Conservation (phyloP, 2,113 vertebrate species). For the Stercorarius parasiticus region DNA sequence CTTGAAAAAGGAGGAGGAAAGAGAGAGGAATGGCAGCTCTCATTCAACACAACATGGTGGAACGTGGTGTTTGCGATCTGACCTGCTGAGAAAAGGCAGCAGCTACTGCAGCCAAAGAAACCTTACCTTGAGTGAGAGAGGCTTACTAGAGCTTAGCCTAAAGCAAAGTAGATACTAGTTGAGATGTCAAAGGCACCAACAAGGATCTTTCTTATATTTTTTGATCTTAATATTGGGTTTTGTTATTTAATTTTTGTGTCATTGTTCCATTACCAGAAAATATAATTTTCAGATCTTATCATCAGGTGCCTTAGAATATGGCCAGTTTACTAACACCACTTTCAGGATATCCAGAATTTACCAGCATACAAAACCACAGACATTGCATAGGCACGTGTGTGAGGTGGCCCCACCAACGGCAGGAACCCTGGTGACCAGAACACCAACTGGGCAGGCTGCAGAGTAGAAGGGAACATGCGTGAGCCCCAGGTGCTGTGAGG, state of each 20-base stretch:
- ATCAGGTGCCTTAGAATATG: background rate
- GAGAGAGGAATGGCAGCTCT: background rate
- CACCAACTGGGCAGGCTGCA: background rate
- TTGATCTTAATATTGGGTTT: background rate
- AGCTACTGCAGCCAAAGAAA: background rate
- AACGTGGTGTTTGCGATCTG: background rate
- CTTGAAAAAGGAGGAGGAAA: background rate
- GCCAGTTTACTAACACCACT: background rate
- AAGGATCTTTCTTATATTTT: background rate
- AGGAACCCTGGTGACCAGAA: background rate
- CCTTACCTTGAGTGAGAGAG: background rate
- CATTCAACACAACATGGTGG: background rate
- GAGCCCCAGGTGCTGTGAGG: conserved; percentile 1
- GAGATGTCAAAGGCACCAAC: background rate
- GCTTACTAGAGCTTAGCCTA: background rate
- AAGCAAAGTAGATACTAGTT: background rate
- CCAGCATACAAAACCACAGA: background rate
- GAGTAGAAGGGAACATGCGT: background rate
- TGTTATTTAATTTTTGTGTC: background rate
- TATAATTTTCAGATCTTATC: background rate
- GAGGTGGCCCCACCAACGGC: background rate
- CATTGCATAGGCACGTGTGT: background rate
- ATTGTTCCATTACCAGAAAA: background rate
- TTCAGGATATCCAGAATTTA: background rate
- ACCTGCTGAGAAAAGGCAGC: background rate